These are phyloP conservation scores for Dyspetes luteomarginatus DNA, from an alignment of 2,888 invertebrate species.

Conservation along the genomic window DNA sequence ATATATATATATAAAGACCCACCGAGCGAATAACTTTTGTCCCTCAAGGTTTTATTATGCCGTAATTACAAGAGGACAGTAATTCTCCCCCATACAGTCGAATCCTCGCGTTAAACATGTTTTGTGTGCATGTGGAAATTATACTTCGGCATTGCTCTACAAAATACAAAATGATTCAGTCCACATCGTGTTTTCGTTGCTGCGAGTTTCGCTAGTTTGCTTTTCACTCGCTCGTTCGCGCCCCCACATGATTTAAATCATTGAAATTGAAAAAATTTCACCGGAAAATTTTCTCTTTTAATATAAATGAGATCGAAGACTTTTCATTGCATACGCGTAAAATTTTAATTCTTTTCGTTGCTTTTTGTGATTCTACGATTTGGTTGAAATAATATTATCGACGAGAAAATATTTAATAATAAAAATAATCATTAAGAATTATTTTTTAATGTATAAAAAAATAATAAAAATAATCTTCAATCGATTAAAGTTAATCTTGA, in stretches of 20 bases:
- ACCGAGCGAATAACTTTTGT: slow-evolving; percentile 71
- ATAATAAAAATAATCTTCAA: too few relatives aligned
- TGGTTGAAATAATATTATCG: too few relatives aligned
- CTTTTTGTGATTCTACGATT: too few relatives aligned
- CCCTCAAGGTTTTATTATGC: slow-evolving; percentile 65
- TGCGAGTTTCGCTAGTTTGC: slow-evolving; percentile 64
- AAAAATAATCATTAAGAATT: too few relatives aligned
- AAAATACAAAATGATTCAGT: slow-evolving; percentile 73
- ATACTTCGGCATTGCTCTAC: slow-evolving; percentile 68
- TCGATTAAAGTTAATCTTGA: too few relatives aligned
- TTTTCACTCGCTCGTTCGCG: slow-evolving; percentile 8
- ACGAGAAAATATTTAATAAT: too few relatives aligned
- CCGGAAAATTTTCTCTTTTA: neutral
- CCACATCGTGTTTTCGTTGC: slow-evolving; percentile 66
- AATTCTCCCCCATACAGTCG: slow-evolving; percentile 60
- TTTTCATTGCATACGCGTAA: too few relatives aligned
- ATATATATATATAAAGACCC: neutral
- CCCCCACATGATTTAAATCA: neutral
- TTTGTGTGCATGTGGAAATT: slow-evolving; percentile 62
- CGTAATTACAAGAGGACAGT: slow-evolving; percentile 69
- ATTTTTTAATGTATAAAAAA: too few relatives aligned
- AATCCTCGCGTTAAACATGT: slow-evolving; percentile 16
- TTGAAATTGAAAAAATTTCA: neutral
- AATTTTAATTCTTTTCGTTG: too few relatives aligned
- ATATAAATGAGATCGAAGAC: neutral